Conservation (phyloP, 92 coral and sea anemone genomes). For the Umimayanthus kanabou region DNA sequence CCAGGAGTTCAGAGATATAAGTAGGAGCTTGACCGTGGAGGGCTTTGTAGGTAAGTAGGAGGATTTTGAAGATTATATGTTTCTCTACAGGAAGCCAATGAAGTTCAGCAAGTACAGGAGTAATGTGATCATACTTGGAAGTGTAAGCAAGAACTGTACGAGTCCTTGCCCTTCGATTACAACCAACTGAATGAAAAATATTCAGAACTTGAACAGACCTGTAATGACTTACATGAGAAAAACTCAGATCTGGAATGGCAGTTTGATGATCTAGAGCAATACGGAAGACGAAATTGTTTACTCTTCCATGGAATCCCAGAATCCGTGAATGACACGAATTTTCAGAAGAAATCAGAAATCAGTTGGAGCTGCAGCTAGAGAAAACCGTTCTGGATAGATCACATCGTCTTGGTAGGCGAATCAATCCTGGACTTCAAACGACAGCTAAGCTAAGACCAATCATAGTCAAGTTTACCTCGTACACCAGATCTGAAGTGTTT, state of each 20-base stretch:
- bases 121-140: too few relatives aligned
- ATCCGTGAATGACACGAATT: background rate
- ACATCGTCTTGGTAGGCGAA: slow-evolving; percentile 15
- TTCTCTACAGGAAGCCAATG: too few relatives aligned
- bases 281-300: slow-evolving; percentile 16
- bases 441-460: slow-evolving; percentile 36
- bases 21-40: too few relatives aligned
- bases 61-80: too few relatives aligned
- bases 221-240: slow-evolving; percentile 8
- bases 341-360: background rate
- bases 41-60: too few relatives aligned
- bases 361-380: background rate
- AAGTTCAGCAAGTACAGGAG: too few relatives aligned
- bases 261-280: slow-evolving; percentile 14
- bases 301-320: slow-evolving; percentile 24
- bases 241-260: slow-evolving; percentile 16
- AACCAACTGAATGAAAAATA: background rate
- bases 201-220: background rate
- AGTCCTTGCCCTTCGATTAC: background rate
- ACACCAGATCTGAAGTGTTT: slow-evolving; percentile 29
- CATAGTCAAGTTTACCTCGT: slow-evolving; percentile 41
- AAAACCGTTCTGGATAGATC: slow-evolving; percentile 34
- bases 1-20: too few relatives aligned
- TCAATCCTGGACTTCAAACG: background rate
- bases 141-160: slow-evolving; percentile 15